Percentiles rank a stretch among this genome's conserved stretches.
Conservation (phyloP, 2,797 vertebrate species). For the Sus cebifrons region DNA sequence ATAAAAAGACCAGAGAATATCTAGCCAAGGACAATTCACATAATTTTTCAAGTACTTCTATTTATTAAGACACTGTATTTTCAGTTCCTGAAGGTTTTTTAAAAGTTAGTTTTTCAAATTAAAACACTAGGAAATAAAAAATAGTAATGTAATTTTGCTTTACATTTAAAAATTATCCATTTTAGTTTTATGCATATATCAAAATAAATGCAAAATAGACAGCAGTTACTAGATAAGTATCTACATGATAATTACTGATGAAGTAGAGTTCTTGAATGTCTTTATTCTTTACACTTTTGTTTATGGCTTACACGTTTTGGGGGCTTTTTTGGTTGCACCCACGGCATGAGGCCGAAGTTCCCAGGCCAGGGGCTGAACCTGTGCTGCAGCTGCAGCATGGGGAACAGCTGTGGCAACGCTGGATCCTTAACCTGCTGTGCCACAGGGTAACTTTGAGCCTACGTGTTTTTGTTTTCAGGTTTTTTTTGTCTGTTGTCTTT, state of each 20-base stretch:
- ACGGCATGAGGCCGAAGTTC: no score
- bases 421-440: no score
- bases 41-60: conserved; percentile 27
- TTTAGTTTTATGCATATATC: conserved; percentile 42
- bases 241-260: not conserved
- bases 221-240: not conserved
- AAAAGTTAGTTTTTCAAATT: conserved; percentile 2
- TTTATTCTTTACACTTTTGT: not conserved
- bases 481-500: no score
- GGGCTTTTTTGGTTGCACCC: no score
- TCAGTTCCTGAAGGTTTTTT: not conserved
- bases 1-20: conserved; percentile 2
- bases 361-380: no score
- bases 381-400: no score
- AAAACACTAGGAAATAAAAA: conserved; percentile 47
- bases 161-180: conserved; percentile 23
- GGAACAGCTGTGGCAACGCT: no score
- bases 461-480: no score
- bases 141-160: conserved; percentile 20
- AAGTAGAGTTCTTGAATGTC: not conserved
- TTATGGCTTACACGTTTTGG: not conserved
- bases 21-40: conserved; percentile 13
- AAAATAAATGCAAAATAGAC: conserved; percentile 40
- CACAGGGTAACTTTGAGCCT: no score
- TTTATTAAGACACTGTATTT: not conserved